A percentile compares a stretch with the other conserved stretches of the same genome.
Evolutionary conservation across 2,113 vertebrate species (phyloP).

Genomic region (Diadophis punctatus): DNA sequence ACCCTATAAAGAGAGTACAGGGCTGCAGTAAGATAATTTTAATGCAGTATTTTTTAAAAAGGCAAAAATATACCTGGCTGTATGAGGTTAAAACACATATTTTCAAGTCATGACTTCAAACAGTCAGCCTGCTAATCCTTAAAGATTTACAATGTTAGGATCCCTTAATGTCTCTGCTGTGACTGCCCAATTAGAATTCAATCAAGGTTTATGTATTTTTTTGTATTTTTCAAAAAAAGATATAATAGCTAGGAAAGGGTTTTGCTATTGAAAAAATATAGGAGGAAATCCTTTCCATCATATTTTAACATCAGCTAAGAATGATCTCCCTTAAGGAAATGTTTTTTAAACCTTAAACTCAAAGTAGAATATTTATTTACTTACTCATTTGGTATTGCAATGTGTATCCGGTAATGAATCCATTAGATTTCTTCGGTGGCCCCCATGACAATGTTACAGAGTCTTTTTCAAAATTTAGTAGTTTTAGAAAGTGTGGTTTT

Average conservation of each 20-base stretch:
- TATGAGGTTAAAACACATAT: not conserved
- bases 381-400: slow-evolving; percentile 93
- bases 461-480: slow-evolving; percentile 80
- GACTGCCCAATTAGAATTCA: not conserved
- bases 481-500: slow-evolving; percentile 80
- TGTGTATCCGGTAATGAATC: slow-evolving; percentile 83
- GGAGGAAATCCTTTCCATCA: not conserved
- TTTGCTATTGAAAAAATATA: not conserved
- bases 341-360: not conserved
- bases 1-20: not conserved
- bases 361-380: slow-evolving; percentile 50
- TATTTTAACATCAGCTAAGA: not conserved
- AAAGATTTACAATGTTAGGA: not conserved
- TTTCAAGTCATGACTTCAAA: not conserved
- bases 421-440: slow-evolving; percentile 82
- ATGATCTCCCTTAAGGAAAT: not conserved
- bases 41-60: not conserved
- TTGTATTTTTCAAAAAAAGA: not conserved
- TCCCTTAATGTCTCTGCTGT: not conserved
- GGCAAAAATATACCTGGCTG: not conserved
- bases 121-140: not conserved
- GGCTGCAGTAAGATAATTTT: not conserved
- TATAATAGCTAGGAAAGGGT: not conserved
- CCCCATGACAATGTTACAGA: slow-evolving; percentile 83
- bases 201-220: not conserved